Conservation (phyloP, 1,140 invertebrate species). For the Teleopsis dalmanni region DNA sequence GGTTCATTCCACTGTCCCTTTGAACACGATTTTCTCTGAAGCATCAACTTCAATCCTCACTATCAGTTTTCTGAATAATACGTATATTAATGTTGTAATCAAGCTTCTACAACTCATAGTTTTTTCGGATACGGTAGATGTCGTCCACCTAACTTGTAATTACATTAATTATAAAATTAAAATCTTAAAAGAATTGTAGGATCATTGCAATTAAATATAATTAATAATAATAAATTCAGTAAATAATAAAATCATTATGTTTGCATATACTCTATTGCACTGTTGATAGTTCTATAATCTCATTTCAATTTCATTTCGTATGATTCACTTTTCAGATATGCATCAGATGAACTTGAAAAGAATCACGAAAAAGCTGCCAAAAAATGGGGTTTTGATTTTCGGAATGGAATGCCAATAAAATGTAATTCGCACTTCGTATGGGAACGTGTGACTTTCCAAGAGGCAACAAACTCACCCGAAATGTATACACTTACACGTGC, state of each 20-base stretch:
- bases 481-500: constrained; percentile 41
- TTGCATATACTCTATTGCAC: background rate
- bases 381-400: constrained; percentile 43
- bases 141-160: no score
- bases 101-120: no score
- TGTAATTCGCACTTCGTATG: constrained; percentile 28
- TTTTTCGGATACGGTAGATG: no score
- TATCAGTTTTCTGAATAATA: no score
- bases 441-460: constrained; percentile 38
- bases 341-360: constrained; percentile 31
- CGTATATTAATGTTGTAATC: no score
- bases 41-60: no score
- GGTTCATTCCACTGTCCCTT: no score
- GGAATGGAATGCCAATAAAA: constrained; percentile 26
- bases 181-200: no score
- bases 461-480: constrained; percentile 29
- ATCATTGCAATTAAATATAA: no score
- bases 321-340: constrained; percentile 15
- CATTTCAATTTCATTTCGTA: background rate
- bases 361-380: constrained; percentile 32
- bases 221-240: no score
- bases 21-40: no score
- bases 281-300: background rate
- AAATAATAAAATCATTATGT: background rate
- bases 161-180: no score